Base-by-base conservation (phyloP, 2,113 vertebrate species). In the Cyphomyrus plagiostoma region DNA sequence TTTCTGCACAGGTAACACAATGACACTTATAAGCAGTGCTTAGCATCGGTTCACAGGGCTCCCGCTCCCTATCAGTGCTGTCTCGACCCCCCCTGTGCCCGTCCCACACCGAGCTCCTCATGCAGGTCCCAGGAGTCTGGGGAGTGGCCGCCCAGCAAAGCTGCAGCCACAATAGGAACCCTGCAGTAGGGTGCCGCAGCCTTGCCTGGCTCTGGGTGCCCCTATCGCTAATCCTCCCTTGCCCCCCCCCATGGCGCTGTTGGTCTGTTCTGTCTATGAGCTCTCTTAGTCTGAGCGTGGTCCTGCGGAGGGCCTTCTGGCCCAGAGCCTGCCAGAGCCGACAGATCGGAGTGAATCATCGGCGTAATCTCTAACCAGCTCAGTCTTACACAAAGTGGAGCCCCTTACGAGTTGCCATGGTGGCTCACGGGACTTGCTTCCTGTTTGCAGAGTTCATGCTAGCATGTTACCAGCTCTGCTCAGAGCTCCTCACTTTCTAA, bases 301-400 rank as follows among this genome's bases (percentile, higher is more conserved):
- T 70, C 62, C 74, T 80, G 74, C 35, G 6, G 74, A 80, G 74
- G 74, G 35, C 74, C 74, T 80, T 80, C 74, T 42, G 26, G 46
- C 46, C 21, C 45, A 10, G 46, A 48, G 66, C 70, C 46, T 21
- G 17, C 23, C 11, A 48, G 70, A 88, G n/a, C 87, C 62, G 58
- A n/a, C 88, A 45, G 35, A 80, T 39, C 46, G 89, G 87, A 39
- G 50, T 90, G 87, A 90, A 90, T 83, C 87, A 82, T 91, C 46
- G 8, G 70, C 17, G 87, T 89, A 56, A 88, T 86, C 84, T 88
- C 82, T 88, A 53, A 80, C 15, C 74, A 17, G 35, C 15, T 30
- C 35, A 19, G 74, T 80, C 74, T 39, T 42, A 42, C 74, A 15
- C 35, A 3, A 19, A 39, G 35, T 13, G 35, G 74, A 7, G 74